phyloP scores from a whole-genome alignment of 1,140 invertebrate genomes.

The Leptinotarsa undecemlineata region DNA sequence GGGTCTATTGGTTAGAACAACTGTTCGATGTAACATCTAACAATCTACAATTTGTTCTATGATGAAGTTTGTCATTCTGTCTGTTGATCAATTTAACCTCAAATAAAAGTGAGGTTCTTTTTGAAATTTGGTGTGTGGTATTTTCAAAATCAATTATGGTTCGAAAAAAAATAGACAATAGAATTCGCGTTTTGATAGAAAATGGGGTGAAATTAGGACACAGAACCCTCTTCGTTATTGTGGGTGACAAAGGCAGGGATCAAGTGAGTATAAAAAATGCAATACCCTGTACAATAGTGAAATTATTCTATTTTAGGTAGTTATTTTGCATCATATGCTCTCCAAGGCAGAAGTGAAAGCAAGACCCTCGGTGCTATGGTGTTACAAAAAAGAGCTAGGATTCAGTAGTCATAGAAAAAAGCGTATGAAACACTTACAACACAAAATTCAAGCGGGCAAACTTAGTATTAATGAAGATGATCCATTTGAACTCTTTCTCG shows the following conservation, averaged over 20 bases:
- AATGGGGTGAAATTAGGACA: constrained; percentile 91
- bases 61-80: too few species aligned
- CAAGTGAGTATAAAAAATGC: constrained; percentile 67
- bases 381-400: constrained; percentile 96
- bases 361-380: constrained; percentile 94
- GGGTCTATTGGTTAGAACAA: too few species aligned
- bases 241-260: constrained; percentile 95
- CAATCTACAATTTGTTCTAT: too few species aligned
- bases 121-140: neutral
- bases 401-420: constrained; percentile 96
- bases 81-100: neutral
- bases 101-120: constrained; percentile 2
- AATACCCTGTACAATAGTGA: neutral
- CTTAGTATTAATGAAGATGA: constrained; percentile 93
- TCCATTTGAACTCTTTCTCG: constrained; percentile 95
- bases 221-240: constrained; percentile 90
- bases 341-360: constrained; percentile 92
- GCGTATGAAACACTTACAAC: constrained; percentile 82
- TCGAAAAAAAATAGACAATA: constrained; percentile 95
- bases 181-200: constrained; percentile 93
- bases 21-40: too few species aligned
- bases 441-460: constrained; percentile 88
- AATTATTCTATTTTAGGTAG: constrained; percentile 67
- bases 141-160: constrained; percentile 66
- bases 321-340: constrained; percentile 96